Conservation (phyloP, 2,888 invertebrate genomes). For the Blomia tropicalis region DNA sequence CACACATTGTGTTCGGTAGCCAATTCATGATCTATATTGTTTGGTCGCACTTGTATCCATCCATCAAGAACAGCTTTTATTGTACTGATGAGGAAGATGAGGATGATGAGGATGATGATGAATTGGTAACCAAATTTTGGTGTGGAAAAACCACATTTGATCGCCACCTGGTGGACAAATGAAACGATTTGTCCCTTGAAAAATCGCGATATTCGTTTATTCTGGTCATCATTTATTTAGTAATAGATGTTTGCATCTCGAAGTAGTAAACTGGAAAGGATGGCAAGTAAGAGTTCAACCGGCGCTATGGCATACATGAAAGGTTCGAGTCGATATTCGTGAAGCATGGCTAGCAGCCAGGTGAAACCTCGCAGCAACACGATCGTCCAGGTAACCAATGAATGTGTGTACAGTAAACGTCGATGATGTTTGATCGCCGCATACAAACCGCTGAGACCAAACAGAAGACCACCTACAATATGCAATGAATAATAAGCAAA, state of each 20-base stretch:
- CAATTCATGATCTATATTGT: no score
- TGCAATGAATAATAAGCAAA: neutral
- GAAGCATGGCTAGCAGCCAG: constrained; percentile 20
- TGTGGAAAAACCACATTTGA: no score
- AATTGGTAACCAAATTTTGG: no score
- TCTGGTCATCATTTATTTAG: no score
- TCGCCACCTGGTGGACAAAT: no score
- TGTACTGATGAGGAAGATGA: no score
- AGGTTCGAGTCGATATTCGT: constrained; percentile 2
- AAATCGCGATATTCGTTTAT: no score
- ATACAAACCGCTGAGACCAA: constrained; percentile 19
- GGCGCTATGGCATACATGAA: constrained; percentile 8
- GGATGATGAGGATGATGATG: no score
- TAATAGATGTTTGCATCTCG: constrained; percentile 7
- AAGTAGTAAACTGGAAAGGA: neutral
- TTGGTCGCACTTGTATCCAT: no score
- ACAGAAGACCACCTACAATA: constrained; percentile 15
- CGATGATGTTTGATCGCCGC: constrained; percentile 17
- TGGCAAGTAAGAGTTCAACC: neutral
- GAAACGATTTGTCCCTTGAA: no score
- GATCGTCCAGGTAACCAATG: neutral
- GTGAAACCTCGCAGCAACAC: constrained; percentile 13
- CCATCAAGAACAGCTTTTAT: no score
- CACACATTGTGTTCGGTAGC: no score
- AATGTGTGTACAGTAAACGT: constrained; percentile 15